These are phyloP conservation scores for Eupithecia vulgata DNA, from an alignment of 2,888 invertebrate genomes.

Conservation along the genomic window DNA sequence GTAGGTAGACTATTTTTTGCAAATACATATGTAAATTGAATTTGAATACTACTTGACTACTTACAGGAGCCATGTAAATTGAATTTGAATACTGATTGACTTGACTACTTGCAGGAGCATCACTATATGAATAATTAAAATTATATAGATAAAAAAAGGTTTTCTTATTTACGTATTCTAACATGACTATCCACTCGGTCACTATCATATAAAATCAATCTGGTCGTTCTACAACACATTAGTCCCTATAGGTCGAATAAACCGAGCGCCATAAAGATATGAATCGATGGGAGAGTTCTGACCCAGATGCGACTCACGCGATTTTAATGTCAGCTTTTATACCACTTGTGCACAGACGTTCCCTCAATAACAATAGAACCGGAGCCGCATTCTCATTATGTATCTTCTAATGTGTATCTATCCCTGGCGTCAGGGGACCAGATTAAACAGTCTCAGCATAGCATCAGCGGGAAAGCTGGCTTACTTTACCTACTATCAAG, in stretches of 20 bases:
- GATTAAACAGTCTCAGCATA: conserved; percentile 55
- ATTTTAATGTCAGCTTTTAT: conserved; percentile 36
- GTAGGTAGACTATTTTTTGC: neutral
- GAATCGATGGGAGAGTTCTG: conserved; percentile 34
- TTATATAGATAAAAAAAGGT: neutral
- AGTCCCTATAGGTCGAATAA: conserved; percentile 19
- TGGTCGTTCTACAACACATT: conserved; percentile 17
- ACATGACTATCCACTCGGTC: conserved; percentile 13
- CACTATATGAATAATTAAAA: neutral
- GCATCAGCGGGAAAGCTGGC: conserved; percentile 24
- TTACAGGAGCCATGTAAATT: too few relatives aligned
- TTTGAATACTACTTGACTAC: too few relatives aligned
- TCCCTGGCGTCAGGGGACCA: conserved; percentile 50
- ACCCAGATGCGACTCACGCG: conserved; percentile 33
- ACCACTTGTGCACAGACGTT: conserved; percentile 32
- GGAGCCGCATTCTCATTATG: conserved; percentile 36
- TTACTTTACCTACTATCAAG: neutral
- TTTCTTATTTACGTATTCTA: neutral
- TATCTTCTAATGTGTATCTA: conserved; percentile 44
- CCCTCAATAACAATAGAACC: conserved; percentile 40
- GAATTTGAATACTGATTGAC: too few relatives aligned
- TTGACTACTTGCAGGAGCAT: neutral
- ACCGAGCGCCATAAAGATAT: conserved; percentile 28
- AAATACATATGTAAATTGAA: neutral
- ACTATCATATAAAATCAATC: conserved; percentile 19